Conservation (phyloP, 2,888 invertebrate genomes). For the Agrochola lota region DNA sequence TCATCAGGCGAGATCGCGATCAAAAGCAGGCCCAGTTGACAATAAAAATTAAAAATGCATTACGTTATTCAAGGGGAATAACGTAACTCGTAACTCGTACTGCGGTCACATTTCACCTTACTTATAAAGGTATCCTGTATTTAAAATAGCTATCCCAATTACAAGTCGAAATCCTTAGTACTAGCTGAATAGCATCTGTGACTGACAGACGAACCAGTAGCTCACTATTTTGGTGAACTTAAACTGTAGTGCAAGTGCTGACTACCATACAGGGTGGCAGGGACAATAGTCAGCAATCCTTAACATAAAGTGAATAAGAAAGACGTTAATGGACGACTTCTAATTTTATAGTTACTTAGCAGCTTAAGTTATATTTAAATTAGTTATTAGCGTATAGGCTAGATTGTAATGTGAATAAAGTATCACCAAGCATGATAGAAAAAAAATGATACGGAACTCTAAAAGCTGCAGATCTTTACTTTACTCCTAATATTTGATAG, state of each 20-base stretch:
- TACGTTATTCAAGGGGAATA: too few relatives aligned
- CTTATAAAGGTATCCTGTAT: not conserved
- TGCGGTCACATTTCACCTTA: not conserved
- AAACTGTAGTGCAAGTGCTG: not conserved
- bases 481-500: not conserved
- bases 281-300: too few relatives aligned
- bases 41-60: not conserved
- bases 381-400: too few relatives aligned
- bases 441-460: too few relatives aligned
- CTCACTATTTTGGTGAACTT: not conserved
- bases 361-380: too few relatives aligned
- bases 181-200: not conserved
- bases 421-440: too few relatives aligned
- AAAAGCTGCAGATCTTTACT: not conserved
- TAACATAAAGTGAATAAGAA: too few relatives aligned
- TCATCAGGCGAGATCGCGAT: not conserved
- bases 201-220: not conserved
- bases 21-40: not conserved
- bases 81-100: too few relatives aligned
- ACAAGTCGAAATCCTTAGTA: not conserved
- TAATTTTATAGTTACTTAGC: too few relatives aligned
- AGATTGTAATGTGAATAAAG: too few relatives aligned
- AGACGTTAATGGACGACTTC: too few relatives aligned
- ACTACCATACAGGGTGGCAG: too few relatives aligned
- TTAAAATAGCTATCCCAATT: not conserved